These are phyloP conservation scores for Habropoda laboriosa DNA, from an alignment of 1,140 invertebrate species.

Conservation along the genomic window DNA sequence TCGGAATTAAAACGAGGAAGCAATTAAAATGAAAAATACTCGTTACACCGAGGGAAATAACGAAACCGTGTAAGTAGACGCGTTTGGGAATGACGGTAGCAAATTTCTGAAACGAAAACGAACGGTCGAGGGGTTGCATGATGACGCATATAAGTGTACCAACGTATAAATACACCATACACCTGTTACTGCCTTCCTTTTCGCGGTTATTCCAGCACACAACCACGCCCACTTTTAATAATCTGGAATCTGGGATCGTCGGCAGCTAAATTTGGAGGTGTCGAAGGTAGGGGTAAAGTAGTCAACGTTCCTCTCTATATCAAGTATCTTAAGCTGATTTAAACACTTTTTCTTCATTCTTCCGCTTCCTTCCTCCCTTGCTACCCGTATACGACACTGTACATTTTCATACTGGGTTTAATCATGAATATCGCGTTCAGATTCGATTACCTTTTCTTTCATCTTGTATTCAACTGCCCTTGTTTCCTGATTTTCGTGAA, in stretches of 20 bases:
- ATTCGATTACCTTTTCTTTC: too few relatives aligned
- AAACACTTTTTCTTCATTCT: constrained; percentile 16
- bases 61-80: not conserved
- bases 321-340: constrained; percentile 3
- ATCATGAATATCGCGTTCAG: constrained; percentile 18
- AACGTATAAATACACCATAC: constrained; percentile 78
- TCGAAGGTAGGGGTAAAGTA: constrained; percentile 13
- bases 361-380: constrained; percentile 29
- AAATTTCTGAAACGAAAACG: constrained; percentile 23
- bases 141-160: constrained; percentile 63
- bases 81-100: constrained; percentile 1
- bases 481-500: too few relatives aligned
- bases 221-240: constrained; percentile 79
- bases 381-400: constrained; percentile 67
- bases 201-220: constrained; percentile 58
- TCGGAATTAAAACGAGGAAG: too few relatives aligned
- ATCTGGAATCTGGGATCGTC: constrained; percentile 75
- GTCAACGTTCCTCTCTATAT: constrained; percentile 15
- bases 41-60: too few relatives aligned
- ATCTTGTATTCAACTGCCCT: too few relatives aligned
- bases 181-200: constrained; percentile 74
- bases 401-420: constrained; percentile 2
- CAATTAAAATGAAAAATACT: too few relatives aligned
- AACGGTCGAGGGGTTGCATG: constrained; percentile 35
- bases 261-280: constrained; percentile 73